Conservation (phyloP, 92 coral and sea anemone genomes). For the Epizoanthus fatuus region DNA sequence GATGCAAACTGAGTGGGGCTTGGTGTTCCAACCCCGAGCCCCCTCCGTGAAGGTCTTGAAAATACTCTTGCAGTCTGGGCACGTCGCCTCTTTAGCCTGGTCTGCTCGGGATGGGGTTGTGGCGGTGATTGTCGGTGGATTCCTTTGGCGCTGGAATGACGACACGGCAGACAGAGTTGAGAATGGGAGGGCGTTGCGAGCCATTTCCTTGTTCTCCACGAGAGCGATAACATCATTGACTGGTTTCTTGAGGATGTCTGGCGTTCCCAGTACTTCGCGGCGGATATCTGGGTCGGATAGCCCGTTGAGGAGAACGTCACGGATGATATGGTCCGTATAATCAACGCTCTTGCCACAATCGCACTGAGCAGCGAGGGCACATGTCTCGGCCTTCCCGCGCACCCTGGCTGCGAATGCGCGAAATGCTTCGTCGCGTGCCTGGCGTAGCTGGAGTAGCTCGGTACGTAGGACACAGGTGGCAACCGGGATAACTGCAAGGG, state of each 20-base stretch:
- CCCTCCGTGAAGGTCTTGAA: constrained; percentile 72
- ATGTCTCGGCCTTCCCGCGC: constrained; percentile 76
- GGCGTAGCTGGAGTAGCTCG: constrained; percentile 66
- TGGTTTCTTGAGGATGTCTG: no score
- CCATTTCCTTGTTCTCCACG: constrained; percentile 66
- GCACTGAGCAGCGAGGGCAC: constrained; percentile 59
- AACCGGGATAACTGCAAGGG: constrained; percentile 73
- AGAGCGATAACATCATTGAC: no score
- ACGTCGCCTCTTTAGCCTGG: constrained; percentile 43
- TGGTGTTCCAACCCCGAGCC: constrained; percentile 72
- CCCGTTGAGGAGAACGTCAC: constrained; percentile 67
- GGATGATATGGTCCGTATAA: constrained; percentile 67
- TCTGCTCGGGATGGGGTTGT: constrained; percentile 36
- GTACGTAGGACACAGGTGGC: constrained; percentile 77
- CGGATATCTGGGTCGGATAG: constrained; percentile 67
- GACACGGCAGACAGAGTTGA: constrained; percentile 45
- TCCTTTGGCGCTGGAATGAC: constrained; percentile 14
- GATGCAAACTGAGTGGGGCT: constrained; percentile 63
- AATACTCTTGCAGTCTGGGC: constrained; percentile 52
- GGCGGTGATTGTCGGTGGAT: background rate
- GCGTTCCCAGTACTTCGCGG: constrained; percentile 42
- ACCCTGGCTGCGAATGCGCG: constrained; percentile 76
- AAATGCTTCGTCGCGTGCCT: constrained; percentile 67
- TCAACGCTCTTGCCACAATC: constrained; percentile 54
- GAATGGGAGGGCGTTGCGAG: constrained; percentile 55